Base-by-base conservation (phyloP, 2,113 vertebrate genomes). In the Martes martes region DNA sequence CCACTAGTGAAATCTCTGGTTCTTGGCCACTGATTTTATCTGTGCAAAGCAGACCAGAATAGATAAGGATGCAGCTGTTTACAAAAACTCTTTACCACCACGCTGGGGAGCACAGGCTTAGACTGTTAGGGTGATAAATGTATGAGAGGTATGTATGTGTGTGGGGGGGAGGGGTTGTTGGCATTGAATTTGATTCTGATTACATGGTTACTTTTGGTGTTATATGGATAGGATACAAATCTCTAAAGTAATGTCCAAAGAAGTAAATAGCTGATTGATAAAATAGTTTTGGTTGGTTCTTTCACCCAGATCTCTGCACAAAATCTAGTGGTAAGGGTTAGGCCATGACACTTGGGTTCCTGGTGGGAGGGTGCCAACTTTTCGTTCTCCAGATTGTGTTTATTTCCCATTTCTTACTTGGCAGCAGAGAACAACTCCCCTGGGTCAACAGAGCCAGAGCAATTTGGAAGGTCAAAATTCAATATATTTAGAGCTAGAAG, bases 1-100 rank as follows among this genome's bases (percentile, higher is more conserved):
- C 63, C 67, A 90, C 11, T 36, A 47, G 21, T 73, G 71, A 92
- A 81, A 96, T 80, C 57, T 87, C 69, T 73, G 61, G 63, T 33
- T 96, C 89, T 73, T 82, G 79, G 76, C 76, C 57, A n/a, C 61
- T 78, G 91, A 96, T 95, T 95, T 97, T 81, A 91, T 97, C 94
- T 95, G 63, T 67, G 71, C 42, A 79, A 76, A 96, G 36, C 31
- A 88, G 74, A 95, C 65, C 39, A 85, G 78, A 94, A 74, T n/a
- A 80, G 92, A 90, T 39, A 90, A 76, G 71, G 71, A 55, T 55
- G 52, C 69, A 82, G 9, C 18, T 11, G 13, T 33, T 73, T 23
- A 57, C 8, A 73, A 93, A 85, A 69, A 1, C 28, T 86, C 76
- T 89, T 83, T 7, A 19, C 26, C 42, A 42, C 67, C 3, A 7